Evolutionary conservation across 2,113 vertebrate genomes (phyloP), one percentile per base, ranked within the genome.

Genomic region (Crypturellus undulatus): DNA sequence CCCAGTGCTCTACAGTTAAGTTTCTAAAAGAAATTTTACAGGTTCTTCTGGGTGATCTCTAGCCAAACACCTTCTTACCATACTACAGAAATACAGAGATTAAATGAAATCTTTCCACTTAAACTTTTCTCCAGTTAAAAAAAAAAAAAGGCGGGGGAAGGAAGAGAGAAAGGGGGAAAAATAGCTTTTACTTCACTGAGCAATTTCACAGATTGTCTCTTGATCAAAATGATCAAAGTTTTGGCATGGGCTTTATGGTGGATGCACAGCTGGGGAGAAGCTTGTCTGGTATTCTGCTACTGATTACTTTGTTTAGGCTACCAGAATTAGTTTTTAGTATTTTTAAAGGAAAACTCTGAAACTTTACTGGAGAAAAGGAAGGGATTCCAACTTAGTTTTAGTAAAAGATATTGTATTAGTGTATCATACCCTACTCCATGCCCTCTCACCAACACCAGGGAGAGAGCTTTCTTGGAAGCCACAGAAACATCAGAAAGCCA

Each of bases 251-350:
- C 8, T 87, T 91, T 51, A 62, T 3, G 28, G 52, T 15, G 5
- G 9, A 22, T 38, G 10, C 1, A 4, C 25, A 88, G 63, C 6
- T 38, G 4, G 2, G 3, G 6, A 45, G 9, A 3, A n/a, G 18
- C 4, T 13, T 28, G 22, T 15, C 13, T 20, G 1, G 0, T 10
- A 15, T 38, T 76, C 45, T 71, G 10, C 58, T 77, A 24, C 26
- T 32, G 38, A 49, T 40, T 3, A 58, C 62, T 3, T 1, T 17
- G 26, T 63, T 83, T 83, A 70, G 43, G n/a, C 21, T 85, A 75
- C 6, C 26, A 45, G 49, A 73, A 54, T 73, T 49, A 77, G 21
- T 16, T 82, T 71, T 78, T 54, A 24, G 12, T 70, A 32, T 81
- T 40, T 49, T 15, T 76, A 69, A 30, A 17, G 5, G 73, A 95